A percentile compares a stretch with the other conserved stretches of the same genome.
Conservation (phyloP, 1,140 invertebrate genomes). For the Cydia fagiglandana region DNA sequence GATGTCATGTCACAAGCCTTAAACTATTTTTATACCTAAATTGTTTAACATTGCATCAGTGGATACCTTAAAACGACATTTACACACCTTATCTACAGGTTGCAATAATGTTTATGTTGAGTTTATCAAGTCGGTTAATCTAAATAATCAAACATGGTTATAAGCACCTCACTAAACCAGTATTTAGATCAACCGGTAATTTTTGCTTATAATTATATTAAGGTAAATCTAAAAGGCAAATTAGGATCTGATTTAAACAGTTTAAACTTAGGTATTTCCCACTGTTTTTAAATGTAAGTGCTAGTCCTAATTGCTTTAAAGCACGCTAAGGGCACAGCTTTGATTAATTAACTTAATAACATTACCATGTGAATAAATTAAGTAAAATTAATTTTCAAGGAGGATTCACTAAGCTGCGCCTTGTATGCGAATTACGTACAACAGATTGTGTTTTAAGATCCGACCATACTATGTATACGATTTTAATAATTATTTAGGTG, state of each 20-base stretch:
- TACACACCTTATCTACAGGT: not conserved
- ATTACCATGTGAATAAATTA: not conserved
- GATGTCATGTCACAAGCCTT: no score
- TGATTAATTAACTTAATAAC: not conserved
- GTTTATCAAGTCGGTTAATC: not conserved
- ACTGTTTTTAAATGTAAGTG: not conserved
- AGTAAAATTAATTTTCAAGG: not conserved
- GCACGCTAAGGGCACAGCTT: not conserved
- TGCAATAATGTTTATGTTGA: not conserved
- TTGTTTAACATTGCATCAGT: not conserved
- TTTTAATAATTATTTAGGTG: no score
- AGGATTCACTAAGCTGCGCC: no score
- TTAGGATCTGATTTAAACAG: not conserved
- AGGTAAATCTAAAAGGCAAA: not conserved
- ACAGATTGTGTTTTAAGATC: no score
- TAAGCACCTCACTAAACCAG: not conserved
- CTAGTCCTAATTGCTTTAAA: not conserved
- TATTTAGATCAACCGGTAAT: conserved; percentile 1
- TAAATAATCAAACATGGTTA: not conserved
- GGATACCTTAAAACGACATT: not conserved
- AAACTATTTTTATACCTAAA: not conserved
- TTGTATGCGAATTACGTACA: no score
- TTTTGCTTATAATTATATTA: not conserved
- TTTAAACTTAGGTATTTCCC: not conserved
- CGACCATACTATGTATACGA: no score